These are phyloP conservation scores for Actenoides hombroni DNA, from an alignment of 2,113 vertebrate species.

Conservation along the genomic window DNA sequence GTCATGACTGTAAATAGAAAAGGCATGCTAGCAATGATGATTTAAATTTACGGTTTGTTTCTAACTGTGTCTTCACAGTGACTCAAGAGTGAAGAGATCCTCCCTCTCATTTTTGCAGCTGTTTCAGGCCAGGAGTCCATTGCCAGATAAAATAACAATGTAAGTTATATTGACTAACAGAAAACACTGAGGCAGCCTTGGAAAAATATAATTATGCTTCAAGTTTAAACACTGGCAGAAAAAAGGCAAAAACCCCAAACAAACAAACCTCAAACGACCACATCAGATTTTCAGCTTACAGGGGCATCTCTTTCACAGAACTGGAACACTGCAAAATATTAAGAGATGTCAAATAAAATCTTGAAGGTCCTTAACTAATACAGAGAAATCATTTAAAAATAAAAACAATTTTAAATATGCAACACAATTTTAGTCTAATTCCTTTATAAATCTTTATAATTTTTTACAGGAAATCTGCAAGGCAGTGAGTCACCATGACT, in stretches of 20 bases:
- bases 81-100: background rate
- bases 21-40: background rate
- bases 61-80: background rate
- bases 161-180: background rate
- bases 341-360: background rate
- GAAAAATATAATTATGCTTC: background rate
- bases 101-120: background rate
- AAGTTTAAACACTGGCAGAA: background rate
- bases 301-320: background rate
- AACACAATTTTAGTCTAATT: background rate
- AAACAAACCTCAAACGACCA: background rate
- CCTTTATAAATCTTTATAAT: background rate
- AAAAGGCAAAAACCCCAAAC: background rate
- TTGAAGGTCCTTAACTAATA: background rate
- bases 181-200: background rate
- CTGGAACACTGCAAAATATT: background rate
- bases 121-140: background rate
- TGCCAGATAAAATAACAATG: background rate
- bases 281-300: background rate
- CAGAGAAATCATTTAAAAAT: too few species aligned
- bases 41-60: background rate
- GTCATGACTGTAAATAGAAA: background rate
- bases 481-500: background rate
- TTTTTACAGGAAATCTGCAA: background rate
- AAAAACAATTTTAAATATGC: too few species aligned